Base-by-base conservation (phyloP, 2,797 vertebrate genomes). In the Clarias pachynema region DNA sequence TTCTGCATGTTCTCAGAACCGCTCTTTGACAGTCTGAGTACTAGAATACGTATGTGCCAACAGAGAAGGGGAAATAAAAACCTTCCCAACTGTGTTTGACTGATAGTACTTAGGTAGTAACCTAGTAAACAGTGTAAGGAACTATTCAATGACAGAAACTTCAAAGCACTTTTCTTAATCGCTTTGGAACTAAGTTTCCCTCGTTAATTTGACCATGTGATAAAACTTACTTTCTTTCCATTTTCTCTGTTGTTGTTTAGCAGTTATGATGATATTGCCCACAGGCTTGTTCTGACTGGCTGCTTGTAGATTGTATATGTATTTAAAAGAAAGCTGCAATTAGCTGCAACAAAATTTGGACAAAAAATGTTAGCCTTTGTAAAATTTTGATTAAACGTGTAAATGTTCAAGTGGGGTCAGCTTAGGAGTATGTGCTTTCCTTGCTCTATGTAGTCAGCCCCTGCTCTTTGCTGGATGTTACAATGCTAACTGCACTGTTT, bases 401-500 rank as follows among this genome's bases (percentile, higher is more conserved):
- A 74, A 56, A 74, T 2, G 16, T 24, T 78, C 24, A 78, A 56
- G 10, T 49, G 5, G 14, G 7, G 3, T 24, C 15, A 31, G 15
- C 5, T 31, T 26, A 24, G 20, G 62, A 34, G 4, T 37, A n/a
- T 31, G 70, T 85, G 44, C 24, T 74, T 74, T 73, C 31, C 37
- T 59, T 57, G 31, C 24, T 37, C 15, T 78, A 31, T 88, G 69
- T 68, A 56, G 72, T 60, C 56, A 83, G 37, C 72, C 74, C 80
- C 80, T 78, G 89, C 90, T 91, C 82, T 87, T 88, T 86, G 89
- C 89, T 88, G 88, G 37, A 24, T 14, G n/a, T 29, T 92, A 84
- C 90, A 79, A 53, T 59, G 70, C 84, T 90, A 86, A 90, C 90
- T 89, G 92, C 89, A 82, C 92, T 95, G 90, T 95, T 90, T 95